Conservation (phyloP, 2,113 vertebrate species). For the Ptyas mucosa region DNA sequence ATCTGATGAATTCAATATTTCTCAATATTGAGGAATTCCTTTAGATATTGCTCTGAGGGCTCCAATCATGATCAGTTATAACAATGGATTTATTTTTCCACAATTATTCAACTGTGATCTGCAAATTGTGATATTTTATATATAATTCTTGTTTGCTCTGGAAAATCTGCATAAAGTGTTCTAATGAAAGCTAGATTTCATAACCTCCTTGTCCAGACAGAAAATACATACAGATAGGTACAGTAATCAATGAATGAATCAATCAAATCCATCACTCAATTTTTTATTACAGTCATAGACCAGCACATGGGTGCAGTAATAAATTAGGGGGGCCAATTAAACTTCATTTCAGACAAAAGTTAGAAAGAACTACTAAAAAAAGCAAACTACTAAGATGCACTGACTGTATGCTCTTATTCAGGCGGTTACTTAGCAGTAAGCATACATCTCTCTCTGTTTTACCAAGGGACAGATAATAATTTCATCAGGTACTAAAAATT, state of each 20-base stretch:
- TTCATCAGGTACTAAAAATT: neutral
- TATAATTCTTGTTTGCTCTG: neutral
- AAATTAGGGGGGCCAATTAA: neutral
- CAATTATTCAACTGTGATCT: too few relatives aligned
- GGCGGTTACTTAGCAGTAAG: neutral
- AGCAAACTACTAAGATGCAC: neutral
- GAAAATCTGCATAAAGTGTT: neutral
- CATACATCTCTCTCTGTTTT: neutral
- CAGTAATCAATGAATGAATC: neutral
- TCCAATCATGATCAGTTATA: too few relatives aligned
- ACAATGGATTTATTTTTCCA: too few relatives aligned
- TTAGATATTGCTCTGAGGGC: too few relatives aligned
- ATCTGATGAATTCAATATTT: too few relatives aligned
- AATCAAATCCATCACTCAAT: neutral
- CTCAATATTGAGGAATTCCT: too few relatives aligned
- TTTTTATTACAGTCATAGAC: neutral
- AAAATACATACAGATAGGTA: neutral
- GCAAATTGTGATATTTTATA: neutral
- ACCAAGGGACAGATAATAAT: neutral
- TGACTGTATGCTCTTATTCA: neutral
- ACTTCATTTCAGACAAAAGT: neutral
- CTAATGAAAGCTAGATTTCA: neutral
- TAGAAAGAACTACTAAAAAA: neutral
- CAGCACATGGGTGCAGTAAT: neutral
- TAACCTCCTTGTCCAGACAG: neutral